Percentiles rank a stretch among this genome's conserved stretches.
These are phyloP conservation scores for Torymus auratus DNA, from an alignment of 2,888 invertebrate species.

Conservation along the genomic window DNA sequence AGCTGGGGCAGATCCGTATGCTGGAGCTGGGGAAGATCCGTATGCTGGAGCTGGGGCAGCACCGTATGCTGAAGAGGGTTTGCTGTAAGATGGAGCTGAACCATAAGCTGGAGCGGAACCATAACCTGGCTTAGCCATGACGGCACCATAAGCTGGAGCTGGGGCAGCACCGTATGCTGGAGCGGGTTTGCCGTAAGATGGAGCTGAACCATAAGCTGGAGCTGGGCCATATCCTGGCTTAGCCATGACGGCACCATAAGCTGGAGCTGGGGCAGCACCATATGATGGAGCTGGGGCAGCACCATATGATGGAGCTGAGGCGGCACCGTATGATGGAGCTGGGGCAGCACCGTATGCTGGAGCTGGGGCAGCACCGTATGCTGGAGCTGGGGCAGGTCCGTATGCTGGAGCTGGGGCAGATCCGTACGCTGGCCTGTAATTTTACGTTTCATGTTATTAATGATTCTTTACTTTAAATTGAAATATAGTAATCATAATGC, in stretches of 20 bases:
- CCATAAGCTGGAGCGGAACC: too few relatives aligned
- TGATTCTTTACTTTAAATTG: too few relatives aligned
- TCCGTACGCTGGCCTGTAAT: too few relatives aligned
- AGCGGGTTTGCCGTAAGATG: background rate
- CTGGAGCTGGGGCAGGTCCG: background rate
- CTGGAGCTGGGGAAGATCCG: background rate
- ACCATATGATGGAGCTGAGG: background rate
- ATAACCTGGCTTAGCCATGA: too few relatives aligned
- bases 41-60: background rate
- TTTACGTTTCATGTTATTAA: too few relatives aligned
- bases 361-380: background rate
- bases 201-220: background rate
- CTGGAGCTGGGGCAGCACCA: background rate
- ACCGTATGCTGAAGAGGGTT: background rate
- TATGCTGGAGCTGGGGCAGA: background rate
- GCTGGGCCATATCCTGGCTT: background rate
- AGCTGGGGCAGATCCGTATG: background rate
- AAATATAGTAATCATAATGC: too few relatives aligned
- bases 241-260: too few relatives aligned
- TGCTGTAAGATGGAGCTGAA: background rate
- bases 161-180: background rate
- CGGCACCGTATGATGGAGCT: background rate
- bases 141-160: background rate
- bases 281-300: background rate
- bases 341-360: slow-evolving; percentile 1